Percentiles rank a stretch among this genome's conserved stretches.
Conservation (phyloP, 2,797 vertebrate genomes). For the Antrozous pallidus region DNA sequence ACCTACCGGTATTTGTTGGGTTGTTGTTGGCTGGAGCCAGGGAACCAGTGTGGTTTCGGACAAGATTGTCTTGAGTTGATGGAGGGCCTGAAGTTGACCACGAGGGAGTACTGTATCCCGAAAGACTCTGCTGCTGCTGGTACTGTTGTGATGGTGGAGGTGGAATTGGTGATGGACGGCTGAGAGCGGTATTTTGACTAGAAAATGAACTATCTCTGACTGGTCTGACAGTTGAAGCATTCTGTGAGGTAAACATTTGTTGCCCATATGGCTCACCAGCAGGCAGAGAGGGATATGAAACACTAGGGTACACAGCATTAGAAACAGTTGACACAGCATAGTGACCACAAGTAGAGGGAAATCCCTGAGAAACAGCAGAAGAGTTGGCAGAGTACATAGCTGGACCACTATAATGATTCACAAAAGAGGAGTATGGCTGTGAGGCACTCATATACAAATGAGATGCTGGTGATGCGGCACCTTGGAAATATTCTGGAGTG, state of each 20-base stretch:
- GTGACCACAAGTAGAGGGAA: conserved; percentile 84
- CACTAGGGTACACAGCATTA: conserved; percentile 84
- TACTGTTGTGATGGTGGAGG: conserved; percentile 55
- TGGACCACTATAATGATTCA: conserved; percentile 80
- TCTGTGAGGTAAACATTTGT: conserved; percentile 85
- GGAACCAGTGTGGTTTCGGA: conserved; percentile 74
- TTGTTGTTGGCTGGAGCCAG: conserved; percentile 83
- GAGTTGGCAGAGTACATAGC: conserved; percentile 82
- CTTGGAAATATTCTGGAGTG: conserved; percentile 76
- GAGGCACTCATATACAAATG: conserved; percentile 84
- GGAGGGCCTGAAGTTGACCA: conserved; percentile 76
- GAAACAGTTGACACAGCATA: conserved; percentile 78
- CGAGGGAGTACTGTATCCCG: conserved; percentile 78
- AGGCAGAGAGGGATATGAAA: conserved; percentile 87
- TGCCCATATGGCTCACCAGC: conserved; percentile 86
- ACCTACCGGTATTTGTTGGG: conserved; percentile 86
- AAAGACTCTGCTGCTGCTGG: conserved; percentile 83
- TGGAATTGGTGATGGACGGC: conserved; percentile 74
- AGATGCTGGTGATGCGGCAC: conserved; percentile 75
- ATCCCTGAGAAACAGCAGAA: conserved; percentile 86
- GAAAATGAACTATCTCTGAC: conserved; percentile 76
- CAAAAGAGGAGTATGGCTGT: conserved; percentile 81
- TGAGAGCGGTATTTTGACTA: conserved; percentile 81
- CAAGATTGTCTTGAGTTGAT: conserved; percentile 79
- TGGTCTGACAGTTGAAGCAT: conserved; percentile 70